Evolutionary conservation across 2,113 vertebrate genomes (phyloP).

Genomic region (Tonatia bakeri): DNA sequence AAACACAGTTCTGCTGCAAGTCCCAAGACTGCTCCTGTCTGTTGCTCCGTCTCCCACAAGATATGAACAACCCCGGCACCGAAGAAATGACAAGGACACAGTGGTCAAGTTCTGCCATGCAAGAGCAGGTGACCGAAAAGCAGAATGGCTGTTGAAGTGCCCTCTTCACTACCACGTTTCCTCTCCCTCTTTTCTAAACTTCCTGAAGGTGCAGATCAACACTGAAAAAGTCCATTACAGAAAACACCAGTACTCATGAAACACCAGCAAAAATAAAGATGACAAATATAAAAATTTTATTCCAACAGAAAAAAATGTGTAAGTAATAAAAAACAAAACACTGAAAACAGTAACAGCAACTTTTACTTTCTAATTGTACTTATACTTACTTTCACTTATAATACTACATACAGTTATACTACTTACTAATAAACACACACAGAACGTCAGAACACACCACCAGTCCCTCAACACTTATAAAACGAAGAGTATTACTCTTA

Average conservation of each 20-base stretch:
- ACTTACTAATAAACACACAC: slow-evolving; percentile 14
- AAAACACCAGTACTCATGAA: not conserved
- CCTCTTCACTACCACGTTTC: not conserved
- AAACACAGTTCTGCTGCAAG: not conserved
- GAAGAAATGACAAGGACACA: not conserved
- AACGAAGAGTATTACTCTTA: slow-evolving; percentile 46
- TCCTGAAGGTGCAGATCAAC: not conserved
- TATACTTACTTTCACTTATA: not conserved
- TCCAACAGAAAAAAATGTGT: slow-evolving; percentile 13
- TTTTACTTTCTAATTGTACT: slow-evolving; percentile 56
- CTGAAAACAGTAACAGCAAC: slow-evolving; percentile 18
- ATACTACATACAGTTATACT: slow-evolving; percentile 8
- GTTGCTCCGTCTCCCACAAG: not conserved
- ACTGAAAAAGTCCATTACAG: not conserved
- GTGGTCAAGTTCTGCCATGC: not conserved
- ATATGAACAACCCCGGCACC: not conserved
- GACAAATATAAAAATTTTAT: not conserved
- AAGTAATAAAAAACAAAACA: slow-evolving; percentile 40
- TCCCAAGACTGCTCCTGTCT: not conserved
- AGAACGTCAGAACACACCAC: slow-evolving; percentile 37
- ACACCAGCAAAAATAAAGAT: not conserved
- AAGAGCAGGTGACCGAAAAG: not conserved
- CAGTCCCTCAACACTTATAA: slow-evolving; percentile 52
- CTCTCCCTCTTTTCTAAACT: not conserved
- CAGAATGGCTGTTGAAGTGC: not conserved